These are phyloP conservation scores for Acarapis woodi DNA, from an alignment of 1,140 invertebrate genomes.

Conservation along the genomic window DNA sequence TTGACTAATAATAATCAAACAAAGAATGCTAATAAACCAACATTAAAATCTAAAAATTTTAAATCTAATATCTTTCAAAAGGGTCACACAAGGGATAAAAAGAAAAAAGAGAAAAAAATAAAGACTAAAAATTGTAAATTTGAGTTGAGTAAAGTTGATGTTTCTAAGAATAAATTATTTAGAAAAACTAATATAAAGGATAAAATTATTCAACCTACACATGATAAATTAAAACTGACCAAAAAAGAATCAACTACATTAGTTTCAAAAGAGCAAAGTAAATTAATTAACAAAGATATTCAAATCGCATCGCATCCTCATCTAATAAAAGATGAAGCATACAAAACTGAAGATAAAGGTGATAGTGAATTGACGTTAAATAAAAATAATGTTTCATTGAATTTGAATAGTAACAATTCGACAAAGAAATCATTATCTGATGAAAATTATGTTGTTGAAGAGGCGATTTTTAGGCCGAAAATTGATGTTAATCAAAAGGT, in stretches of 20 bases:
- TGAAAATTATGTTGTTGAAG: background rate
- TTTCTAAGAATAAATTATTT: too few species aligned
- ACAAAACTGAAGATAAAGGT: background rate
- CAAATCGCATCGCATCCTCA: background rate
- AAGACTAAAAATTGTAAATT: background rate
- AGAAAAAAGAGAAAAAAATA: background rate
- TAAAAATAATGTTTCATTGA: background rate
- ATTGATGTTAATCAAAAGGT: too few species aligned
- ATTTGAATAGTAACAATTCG: background rate
- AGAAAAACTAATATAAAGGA: too few species aligned
- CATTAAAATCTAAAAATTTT: background rate
- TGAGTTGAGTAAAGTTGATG: background rate
- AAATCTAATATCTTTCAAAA: background rate
- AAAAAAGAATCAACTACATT: background rate
- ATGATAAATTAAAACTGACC: background rate
- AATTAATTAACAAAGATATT: too few species aligned
- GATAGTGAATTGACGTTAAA: conserved; percentile 7
- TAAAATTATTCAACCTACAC: too few species aligned
- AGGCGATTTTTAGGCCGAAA: conserved; percentile 3
- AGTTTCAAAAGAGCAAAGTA: background rate
- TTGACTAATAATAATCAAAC: background rate
- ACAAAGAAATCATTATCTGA: background rate
- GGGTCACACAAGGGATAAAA: too few species aligned
- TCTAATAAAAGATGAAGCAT: background rate
- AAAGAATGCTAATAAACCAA: background rate